phyloP scores from a whole-genome alignment of 1,140 invertebrate species.

The Drosophila bipectinata region DNA sequence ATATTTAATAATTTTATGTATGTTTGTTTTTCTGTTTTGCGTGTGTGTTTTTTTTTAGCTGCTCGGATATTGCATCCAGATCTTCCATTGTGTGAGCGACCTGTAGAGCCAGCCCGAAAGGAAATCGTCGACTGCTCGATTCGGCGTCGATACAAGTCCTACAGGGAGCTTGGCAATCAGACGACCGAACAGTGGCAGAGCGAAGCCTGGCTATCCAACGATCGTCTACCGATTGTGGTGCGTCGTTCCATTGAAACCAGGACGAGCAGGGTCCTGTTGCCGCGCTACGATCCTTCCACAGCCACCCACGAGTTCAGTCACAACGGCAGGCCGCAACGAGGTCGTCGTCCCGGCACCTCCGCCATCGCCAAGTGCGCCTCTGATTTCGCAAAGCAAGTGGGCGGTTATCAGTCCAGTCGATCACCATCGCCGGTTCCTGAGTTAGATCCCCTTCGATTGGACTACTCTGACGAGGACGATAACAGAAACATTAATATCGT shows the following conservation, averaged over 20 bases:
- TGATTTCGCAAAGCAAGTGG: conserved; percentile 29
- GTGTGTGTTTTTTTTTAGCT: neutral
- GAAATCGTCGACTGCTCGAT: neutral
- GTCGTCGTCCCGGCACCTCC: conserved; percentile 11
- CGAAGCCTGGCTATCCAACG: conserved; percentile 18
- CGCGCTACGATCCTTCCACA: conserved; percentile 4
- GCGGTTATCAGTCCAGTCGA: neutral
- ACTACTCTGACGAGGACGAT: no score
- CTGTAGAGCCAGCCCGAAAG: conserved; percentile 2
- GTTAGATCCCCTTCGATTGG: neutral
- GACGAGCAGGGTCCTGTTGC: neutral
- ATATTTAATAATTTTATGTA: no score
- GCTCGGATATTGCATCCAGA: conserved; percentile 12
- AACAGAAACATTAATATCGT: no score
- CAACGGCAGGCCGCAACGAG: conserved; percentile 5
- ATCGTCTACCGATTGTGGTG: conserved; percentile 18
- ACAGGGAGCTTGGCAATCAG: neutral
- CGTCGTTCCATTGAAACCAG: conserved; percentile 17
- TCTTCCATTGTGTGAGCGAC: conserved; percentile 15
- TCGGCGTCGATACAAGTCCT: neutral
- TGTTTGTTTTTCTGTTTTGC: neutral
- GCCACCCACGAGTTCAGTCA: conserved; percentile 38
- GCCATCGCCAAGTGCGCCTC: conserved; percentile 13
- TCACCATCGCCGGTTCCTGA: no score
- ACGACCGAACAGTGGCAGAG: conserved; percentile 8